Evolutionary conservation across 2,113 vertebrate genomes (phyloP), one percentile per base, ranked within the genome.

Genomic region (Anseranas semipalmata): DNA sequence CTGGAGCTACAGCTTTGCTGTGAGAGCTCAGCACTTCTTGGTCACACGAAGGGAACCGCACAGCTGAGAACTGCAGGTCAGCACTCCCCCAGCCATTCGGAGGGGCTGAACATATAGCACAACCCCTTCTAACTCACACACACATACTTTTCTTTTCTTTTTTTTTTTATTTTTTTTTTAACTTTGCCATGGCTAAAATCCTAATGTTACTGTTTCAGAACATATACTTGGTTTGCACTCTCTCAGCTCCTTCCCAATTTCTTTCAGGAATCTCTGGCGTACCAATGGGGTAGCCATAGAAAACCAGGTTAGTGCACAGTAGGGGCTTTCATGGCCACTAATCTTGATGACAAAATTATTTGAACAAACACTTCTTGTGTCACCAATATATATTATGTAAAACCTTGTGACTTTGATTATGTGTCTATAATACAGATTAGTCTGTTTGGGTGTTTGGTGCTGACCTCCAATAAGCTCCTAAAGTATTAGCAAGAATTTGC

Each of bases 361-460:
- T 0, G 50, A 97, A 97, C 95, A 97, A 97, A 95, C 85, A 80
- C 80, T 94, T 95, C 92, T 96, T 97, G 95, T 97, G 95, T 94
- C 97, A 95, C 97, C 28, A 16, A 96, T 96, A 96, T 97, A 97
- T 96, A 94, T 97, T 97, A 97, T 97, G 97, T 96, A 97, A 97
- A 97, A 97, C 96, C 93, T 97, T 97, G 97, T 97, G 96, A 97
- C 92, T 97, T 97, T 96, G 95, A 97, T 97, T 97, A 97, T 96
- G 93, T 62, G 93, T 97, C 96, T 97, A 87, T 96, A 97, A 97
- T 95, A 95, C 96, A 97, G 95, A 95, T 97, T 97, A 97, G 97
- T 93, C 95, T 97, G 97, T 97, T 97, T 97, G 96, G 96, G 94
- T 97, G 97, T 97, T 97, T 96, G 94, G 97, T 97, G 95, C 97